These are phyloP conservation scores for Steinernema carpocapsae DNA, from an alignment of 2,888 invertebrate genomes.

Conservation along the genomic window DNA sequence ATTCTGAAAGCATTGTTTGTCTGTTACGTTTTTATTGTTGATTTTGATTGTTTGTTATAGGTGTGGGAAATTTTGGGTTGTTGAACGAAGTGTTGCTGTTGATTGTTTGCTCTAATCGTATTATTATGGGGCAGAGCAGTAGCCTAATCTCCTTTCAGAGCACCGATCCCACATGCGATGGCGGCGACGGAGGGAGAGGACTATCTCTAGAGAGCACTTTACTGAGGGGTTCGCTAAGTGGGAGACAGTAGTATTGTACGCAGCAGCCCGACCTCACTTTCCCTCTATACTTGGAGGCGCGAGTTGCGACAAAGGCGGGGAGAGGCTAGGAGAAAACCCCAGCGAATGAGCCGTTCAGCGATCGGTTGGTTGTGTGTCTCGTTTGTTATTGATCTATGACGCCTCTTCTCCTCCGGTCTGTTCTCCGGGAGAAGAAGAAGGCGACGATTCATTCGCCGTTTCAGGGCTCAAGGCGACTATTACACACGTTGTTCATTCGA, in stretches of 20 bases:
- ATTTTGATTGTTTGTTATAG: slow-evolving; percentile 19
- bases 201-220: slow-evolving; percentile 3
- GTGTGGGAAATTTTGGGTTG: background rate
- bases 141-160: slow-evolving; percentile 18
- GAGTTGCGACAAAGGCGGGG: background rate
- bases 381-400: slow-evolving; percentile 33
- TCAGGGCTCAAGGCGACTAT: slow-evolving; percentile 33
- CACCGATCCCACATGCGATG: background rate
- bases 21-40: background rate
- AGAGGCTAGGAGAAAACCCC: slow-evolving; percentile 23
- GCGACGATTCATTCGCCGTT: slow-evolving; percentile 29
- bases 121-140: slow-evolving; percentile 3
- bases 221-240: background rate
- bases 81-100: slow-evolving; percentile 8
- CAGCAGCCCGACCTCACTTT: background rate
- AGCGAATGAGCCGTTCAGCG: background rate
- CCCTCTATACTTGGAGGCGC: slow-evolving; percentile 25
- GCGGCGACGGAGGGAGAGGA: background rate
- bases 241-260: background rate
- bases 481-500: slow-evolving; percentile 3
- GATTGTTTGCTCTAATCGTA: slow-evolving; percentile 22
- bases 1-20: background rate
- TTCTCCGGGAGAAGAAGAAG: background rate
- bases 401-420: slow-evolving; percentile 10
- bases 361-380: slow-evolving; percentile 12